Evolutionary conservation across 1,140 invertebrate species (phyloP).

Genomic region (Drosophila elegans): DNA sequence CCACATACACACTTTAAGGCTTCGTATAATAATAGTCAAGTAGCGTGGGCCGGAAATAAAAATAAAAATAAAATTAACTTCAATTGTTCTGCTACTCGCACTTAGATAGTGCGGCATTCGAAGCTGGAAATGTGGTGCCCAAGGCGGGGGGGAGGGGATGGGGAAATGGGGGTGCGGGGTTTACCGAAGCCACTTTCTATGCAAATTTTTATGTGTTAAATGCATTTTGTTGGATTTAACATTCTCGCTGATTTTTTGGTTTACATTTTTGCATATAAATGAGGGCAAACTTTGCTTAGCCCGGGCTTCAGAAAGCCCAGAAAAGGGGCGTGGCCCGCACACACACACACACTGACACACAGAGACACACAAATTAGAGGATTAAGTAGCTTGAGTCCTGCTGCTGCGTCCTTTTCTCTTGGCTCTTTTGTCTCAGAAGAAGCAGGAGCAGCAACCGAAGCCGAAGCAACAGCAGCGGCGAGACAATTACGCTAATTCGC

Average conservation of each 20-base stretch:
- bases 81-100: constrained; percentile 29
- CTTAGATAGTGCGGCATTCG: constrained; percentile 33
- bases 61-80: constrained; percentile 56
- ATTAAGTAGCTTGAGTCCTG: constrained; percentile 80
- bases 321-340: constrained; percentile 57
- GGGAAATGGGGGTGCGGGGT: not conserved
- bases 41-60: constrained; percentile 41
- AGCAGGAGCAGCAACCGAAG: constrained; percentile 29
- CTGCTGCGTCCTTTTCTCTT: constrained; percentile 30
- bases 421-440: constrained; percentile 36
- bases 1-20: constrained; percentile 7
- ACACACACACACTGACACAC: constrained; percentile 12
- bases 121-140: constrained; percentile 6
- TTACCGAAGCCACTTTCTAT: constrained; percentile 82
- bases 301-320: constrained; percentile 7
- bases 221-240: constrained; percentile 84
- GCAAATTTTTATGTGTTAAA: constrained; percentile 84
- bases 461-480: constrained; percentile 66
- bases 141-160: not conserved
- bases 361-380: constrained; percentile 50
- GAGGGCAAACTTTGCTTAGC: constrained; percentile 60
- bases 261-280: constrained; percentile 84
- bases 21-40: constrained; percentile 21
- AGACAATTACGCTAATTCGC: constrained; percentile 80
- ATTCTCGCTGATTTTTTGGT: constrained; percentile 84